phyloP scores from a whole-genome alignment of 2,888 invertebrate species.

The Hirtodrosophila duncani region DNA sequence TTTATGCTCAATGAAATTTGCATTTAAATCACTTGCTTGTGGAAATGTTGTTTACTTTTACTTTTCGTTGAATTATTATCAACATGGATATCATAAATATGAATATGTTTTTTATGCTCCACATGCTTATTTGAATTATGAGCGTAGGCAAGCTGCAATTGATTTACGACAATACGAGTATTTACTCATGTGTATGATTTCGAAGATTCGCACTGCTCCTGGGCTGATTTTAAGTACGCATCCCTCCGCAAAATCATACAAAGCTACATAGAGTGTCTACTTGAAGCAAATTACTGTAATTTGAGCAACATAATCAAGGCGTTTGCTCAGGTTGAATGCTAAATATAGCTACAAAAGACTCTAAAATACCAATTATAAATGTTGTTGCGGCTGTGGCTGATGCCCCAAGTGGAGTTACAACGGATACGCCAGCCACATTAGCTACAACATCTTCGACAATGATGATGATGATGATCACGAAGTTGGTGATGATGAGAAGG shows the following conservation, averaged over 20 bases:
- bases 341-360: constrained; percentile 64
- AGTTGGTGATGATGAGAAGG: constrained; percentile 51
- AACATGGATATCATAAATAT: constrained; percentile 16
- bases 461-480: constrained; percentile 10
- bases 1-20: constrained; percentile 58
- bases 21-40: constrained; percentile 46
- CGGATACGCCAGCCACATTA: constrained; percentile 42
- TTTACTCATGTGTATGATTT: constrained; percentile 9
- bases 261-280: constrained; percentile 42
- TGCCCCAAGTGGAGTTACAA: constrained; percentile 24
- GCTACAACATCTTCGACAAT: constrained; percentile 23
- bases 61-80: constrained; percentile 48
- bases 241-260: constrained; percentile 8
- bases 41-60: constrained; percentile 52
- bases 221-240: neutral
- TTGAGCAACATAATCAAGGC: constrained; percentile 61
- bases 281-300: constrained; percentile 64
- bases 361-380: constrained; percentile 65
- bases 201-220: neutral
- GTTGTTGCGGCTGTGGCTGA: constrained; percentile 32
- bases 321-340: constrained; percentile 44
- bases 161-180: constrained; percentile 1
- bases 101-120: constrained; percentile 12
- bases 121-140: constrained; percentile 12
- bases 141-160: constrained; percentile 3